Evolutionary conservation across 1,140 invertebrate species (phyloP).

Genomic region (Cotesia vestalis): DNA sequence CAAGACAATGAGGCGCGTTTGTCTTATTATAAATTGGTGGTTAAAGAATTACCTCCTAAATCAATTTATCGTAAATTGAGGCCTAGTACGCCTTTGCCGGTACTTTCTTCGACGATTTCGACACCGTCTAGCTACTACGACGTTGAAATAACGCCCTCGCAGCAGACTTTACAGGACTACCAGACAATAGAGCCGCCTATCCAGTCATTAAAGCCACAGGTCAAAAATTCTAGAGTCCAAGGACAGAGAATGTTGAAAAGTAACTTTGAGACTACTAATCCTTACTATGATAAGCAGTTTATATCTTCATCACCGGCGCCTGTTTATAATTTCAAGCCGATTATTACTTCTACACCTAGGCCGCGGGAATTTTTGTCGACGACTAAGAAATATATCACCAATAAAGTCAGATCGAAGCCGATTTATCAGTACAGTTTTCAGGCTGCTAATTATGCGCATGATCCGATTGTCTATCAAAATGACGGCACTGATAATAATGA

Average conservation of each 20-base stretch:
- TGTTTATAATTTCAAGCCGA: conserved; percentile 45
- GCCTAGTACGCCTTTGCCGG: no score
- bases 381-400: conserved; percentile 40
- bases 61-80: no score
- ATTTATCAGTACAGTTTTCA: conserved; percentile 72
- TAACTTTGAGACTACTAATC: conserved; percentile 50
- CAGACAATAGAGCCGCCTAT: conserved; percentile 53
- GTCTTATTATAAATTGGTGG: conserved; percentile 52
- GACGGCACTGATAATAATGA: conserved; percentile 39
- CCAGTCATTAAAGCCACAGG: conserved; percentile 50
- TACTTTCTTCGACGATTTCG: no score
- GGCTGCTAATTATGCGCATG: conserved; percentile 61
- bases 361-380: conserved; percentile 48
- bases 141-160: conserved; percentile 39
- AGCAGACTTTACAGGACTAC: conserved; percentile 47
- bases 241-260: conserved; percentile 44
- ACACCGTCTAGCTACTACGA: conserved; percentile 47
- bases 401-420: conserved; percentile 63
- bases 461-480: conserved; percentile 44
- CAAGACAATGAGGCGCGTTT: conserved; percentile 39
- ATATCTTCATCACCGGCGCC: conserved; percentile 55
- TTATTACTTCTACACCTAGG: conserved; percentile 47
- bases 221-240: conserved; percentile 43
- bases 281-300: conserved; percentile 55
- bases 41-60: no score